These are phyloP conservation scores for Euwallacea similis DNA, from an alignment of 1,140 invertebrate species.

Conservation along the genomic window DNA sequence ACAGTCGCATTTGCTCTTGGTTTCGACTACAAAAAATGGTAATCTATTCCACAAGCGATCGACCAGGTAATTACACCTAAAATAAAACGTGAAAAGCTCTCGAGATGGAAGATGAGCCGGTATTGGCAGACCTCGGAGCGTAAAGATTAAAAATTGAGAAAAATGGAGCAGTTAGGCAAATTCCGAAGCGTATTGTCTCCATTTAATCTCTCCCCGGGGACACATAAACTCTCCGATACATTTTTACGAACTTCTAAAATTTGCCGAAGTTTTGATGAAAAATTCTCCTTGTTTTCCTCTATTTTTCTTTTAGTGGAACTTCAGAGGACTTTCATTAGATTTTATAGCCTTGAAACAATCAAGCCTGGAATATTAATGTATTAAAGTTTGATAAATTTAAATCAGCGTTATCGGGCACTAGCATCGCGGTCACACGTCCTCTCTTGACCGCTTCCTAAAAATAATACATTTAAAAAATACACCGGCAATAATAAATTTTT, in stretches of 20 bases:
- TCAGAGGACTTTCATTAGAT: constrained; percentile 20
- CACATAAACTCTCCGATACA: constrained; percentile 38
- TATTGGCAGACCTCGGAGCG: constrained; percentile 27
- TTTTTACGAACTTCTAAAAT: constrained; percentile 37
- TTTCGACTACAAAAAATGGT: too few relatives aligned
- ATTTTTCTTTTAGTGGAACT: constrained; percentile 29
- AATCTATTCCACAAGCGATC: too few relatives aligned
- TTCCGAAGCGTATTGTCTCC: constrained; percentile 38
- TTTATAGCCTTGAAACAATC: constrained; percentile 12
- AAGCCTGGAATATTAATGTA: background rate
- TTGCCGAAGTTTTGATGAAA: constrained; percentile 34
- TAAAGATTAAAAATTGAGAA: constrained; percentile 39
- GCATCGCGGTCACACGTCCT: constrained; percentile 34
- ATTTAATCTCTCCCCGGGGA: constrained; percentile 33
- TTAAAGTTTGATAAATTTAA: background rate
- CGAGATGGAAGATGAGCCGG: constrained; percentile 2
- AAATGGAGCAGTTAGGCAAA: constrained; percentile 36
- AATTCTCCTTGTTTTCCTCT: constrained; percentile 28
- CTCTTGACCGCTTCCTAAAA: constrained; percentile 16
- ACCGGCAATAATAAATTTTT: constrained; percentile 35
- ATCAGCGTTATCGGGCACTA: background rate
- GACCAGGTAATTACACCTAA: background rate
- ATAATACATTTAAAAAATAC: constrained; percentile 27
- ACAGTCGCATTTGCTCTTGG: background rate
- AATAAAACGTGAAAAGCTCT: background rate